A percentile compares a stretch with the other conserved stretches of the same genome.
phyloP scores from a whole-genome alignment of 1,140 invertebrate species.

The Zaprionus camerounensis region DNA sequence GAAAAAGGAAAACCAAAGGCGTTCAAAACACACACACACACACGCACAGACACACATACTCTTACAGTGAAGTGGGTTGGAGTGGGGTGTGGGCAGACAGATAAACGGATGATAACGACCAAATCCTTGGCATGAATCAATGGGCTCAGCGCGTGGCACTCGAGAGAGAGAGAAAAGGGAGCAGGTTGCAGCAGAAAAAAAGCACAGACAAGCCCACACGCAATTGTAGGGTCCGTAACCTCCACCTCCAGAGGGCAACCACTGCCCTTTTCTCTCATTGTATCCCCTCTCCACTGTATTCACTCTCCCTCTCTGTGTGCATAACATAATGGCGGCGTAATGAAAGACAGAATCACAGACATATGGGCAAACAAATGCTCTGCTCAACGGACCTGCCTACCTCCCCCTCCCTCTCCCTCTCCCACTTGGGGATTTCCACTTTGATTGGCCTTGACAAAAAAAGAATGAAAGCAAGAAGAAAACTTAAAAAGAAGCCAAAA shows the following conservation, averaged over 20 bases:
- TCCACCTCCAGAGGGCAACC: neutral
- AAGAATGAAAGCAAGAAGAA: neutral
- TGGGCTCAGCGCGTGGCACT: constrained; percentile 41
- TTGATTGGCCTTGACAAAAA: constrained; percentile 61
- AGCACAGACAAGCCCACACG: constrained; percentile 20
- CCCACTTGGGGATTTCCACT: constrained; percentile 34
- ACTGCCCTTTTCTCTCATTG: neutral
- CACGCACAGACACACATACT: neutral
- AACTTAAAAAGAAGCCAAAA: constrained; percentile 13
- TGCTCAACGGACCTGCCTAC: neutral
- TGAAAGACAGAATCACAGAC: constrained; percentile 59
- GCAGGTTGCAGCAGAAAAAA: constrained; percentile 1
- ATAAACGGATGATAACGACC: constrained; percentile 55
- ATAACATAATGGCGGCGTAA: constrained; percentile 60
- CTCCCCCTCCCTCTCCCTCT: neutral
- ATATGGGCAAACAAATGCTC: constrained; percentile 38
- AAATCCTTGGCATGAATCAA: constrained; percentile 67
- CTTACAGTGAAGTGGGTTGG: neutral
- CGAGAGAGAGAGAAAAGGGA: constrained; percentile 24
- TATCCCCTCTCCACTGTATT: neutral
- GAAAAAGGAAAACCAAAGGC: constrained; percentile 46
- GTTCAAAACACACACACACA: constrained; percentile 25
- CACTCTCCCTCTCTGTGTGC: constrained; percentile 9
- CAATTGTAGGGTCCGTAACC: constrained; percentile 4
- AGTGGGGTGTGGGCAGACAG: constrained; percentile 14